Base-by-base conservation (phyloP, 2,888 invertebrate species). In the Protodeltote pygarga region DNA sequence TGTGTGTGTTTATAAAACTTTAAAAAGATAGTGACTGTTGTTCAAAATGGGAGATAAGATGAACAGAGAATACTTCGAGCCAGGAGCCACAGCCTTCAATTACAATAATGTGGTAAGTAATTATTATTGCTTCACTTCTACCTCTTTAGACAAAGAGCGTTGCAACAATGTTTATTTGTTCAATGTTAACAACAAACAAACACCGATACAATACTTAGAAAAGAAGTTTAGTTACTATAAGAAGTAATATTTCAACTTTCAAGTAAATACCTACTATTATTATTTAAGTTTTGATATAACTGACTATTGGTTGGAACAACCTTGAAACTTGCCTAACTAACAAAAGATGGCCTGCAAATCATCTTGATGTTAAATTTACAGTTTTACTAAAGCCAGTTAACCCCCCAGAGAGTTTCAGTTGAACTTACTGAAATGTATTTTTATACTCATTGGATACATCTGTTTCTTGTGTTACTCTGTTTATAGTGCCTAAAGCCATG, bases 81-180 rank as follows among this genome's bases (percentile, higher is more conserved):
- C 89, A 66, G 88, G 79, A 40, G 79, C 87, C 55, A 79, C 88
- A 78, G 80, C 88, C 79, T 91, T 89, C 84, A 91, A 91, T 71
- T 90, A 84, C 61, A 89, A 89, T 74, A 91, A 91, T 85, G 89
- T 89, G 91, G 91, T 91, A 71, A 88, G 90, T 86, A 52, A 70
- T 66, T 52, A 57, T 38, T 64, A 44, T 61, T 71, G 47, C 59
- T 61, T 49, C 46, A 70, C 65, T 67, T 73, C 65, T 73, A 72
- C 63, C 38, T 50, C 9, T 23, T 42, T 14, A 42, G 28, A 31
- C 16, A 33, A 39, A 29, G 14, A 20, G 45, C 20, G 37, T 33
- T 31, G 16, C 23, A 23, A 3, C 5, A 8, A 23, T 5, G 3
- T 33, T n/a, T n/a, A n/a, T n/a, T n/a, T n/a, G n/a, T n/a, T n/a